phyloP scores from a whole-genome alignment of 2,797 vertebrate genomes.

The Crax fasciolata region DNA sequence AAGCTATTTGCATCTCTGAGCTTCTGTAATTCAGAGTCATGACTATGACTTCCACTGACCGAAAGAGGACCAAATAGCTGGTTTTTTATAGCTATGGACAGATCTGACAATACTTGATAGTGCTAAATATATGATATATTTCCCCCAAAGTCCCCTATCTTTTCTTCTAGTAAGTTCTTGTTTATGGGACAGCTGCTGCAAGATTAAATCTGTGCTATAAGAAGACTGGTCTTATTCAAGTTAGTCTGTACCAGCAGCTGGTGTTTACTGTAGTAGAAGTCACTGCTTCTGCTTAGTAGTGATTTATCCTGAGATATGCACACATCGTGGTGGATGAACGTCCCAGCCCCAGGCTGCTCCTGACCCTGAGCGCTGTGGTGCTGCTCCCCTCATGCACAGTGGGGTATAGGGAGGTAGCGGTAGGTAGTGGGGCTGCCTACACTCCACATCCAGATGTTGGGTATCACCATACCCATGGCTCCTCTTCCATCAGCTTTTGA shows the following conservation, averaged over 20 bases:
- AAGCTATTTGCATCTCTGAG: conserved; percentile 39
- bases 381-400: background rate
- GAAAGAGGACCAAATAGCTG: background rate
- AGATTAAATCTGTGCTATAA: background rate
- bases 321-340: background rate
- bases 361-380: fast-evolving
- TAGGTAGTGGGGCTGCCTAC: background rate
- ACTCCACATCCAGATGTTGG: background rate
- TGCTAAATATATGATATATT: background rate
- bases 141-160: background rate
- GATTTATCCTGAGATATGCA: background rate
- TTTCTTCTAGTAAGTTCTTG: conserved; percentile 5
- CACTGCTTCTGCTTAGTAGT: background rate
- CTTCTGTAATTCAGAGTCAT: background rate
- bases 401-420: background rate
- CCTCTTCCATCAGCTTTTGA: background rate
- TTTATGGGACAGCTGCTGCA: background rate
- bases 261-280: background rate
- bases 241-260: background rate
- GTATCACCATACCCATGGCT: background rate
- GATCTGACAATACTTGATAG: background rate
- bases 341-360: fast-evolving
- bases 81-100: background rate
- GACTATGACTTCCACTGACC: background rate
- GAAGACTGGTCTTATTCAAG: background rate